Base-by-base conservation (phyloP, 1,140 invertebrate genomes). In the Drosophila pallidifrons region DNA sequence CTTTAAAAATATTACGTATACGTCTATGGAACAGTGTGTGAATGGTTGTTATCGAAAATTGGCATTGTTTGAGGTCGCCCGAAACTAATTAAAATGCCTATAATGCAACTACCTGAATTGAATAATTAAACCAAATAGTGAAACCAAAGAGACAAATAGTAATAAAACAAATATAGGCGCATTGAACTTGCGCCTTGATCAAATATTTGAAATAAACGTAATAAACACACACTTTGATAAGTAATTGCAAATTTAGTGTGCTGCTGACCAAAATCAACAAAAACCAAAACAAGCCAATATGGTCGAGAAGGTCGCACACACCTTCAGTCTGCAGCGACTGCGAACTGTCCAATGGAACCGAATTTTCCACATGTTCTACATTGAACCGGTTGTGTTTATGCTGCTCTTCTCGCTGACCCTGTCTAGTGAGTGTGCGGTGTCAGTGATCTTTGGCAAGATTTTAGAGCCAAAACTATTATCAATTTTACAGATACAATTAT, bases 401-500 rank as follows among this genome's bases (percentile, higher is more conserved):
- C 52, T 92, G 61, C 78, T 92, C 2, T 92, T 92, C 45, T 88
- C 91, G 49, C 72, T 87, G 30, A 92, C 86, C 8, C 61, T 92
- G 47, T 92, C 91, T 6, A 90, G 91, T 92, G 77, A 92, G 83
- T 80, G 83, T 80, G 46, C 4, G 11, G 11, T 11, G 1, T 15
- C 0, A 7, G 15, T 35, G 8, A 11, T 32, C 11, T 13, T 10
- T 28, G 8, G 15, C 15, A 13, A 5, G 41, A 32, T n/a, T 15
- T 11, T 49, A 38, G 8, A 7, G 43, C 1, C n/a, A 13, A 5
- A 13, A 61, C 0, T 8, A 8, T 28, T 35, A 13, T 20, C 11
- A 61, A 2, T 30, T 54, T 32, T 43, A 80, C 80, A 95, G 94
- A 92, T 58, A 93, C 92, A 30, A 92, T 95, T n/a, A 82, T 92